Conservation (phyloP, 2,888 invertebrate species). For the Tenthredo scrophulariae region DNA sequence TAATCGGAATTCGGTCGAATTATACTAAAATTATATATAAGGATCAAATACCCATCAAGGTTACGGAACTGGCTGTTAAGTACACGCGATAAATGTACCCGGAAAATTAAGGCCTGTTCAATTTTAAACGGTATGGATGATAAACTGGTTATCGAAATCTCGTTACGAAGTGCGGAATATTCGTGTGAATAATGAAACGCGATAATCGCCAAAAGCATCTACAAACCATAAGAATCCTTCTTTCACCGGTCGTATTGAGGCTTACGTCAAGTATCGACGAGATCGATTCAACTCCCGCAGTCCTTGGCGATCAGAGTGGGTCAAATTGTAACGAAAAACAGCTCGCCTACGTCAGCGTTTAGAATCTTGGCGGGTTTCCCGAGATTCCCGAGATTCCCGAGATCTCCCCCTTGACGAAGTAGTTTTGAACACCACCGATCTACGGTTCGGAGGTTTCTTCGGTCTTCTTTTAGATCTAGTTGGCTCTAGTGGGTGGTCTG, state of each 20-base stretch:
- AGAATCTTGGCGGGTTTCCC: conserved; percentile 45
- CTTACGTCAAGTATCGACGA: background rate
- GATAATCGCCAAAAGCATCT: background rate
- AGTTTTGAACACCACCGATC: conserved; percentile 4
- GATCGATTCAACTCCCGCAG: background rate
- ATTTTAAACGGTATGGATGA: background rate
- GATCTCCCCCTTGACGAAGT: conserved; percentile 24
- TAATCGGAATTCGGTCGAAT: background rate
- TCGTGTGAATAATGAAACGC: background rate
- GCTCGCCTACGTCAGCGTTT: conserved; percentile 25
- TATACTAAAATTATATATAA: background rate
- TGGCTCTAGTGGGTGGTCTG: background rate
- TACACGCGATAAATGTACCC: background rate
- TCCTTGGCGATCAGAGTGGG: conserved; percentile 1
- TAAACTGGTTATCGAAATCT: background rate
- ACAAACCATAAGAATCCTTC: background rate
- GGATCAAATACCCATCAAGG: background rate
- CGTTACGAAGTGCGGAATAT: background rate
- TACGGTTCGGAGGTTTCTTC: background rate
- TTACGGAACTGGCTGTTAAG: background rate
- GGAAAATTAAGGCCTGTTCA: background rate
- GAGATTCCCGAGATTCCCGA: conserved; percentile 6
- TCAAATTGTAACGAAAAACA: conserved; percentile 20
- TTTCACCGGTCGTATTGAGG: background rate
- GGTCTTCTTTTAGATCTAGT: background rate